phyloP scores from a whole-genome alignment of 2,113 vertebrate genomes.

The Mormoops blainvillei region DNA sequence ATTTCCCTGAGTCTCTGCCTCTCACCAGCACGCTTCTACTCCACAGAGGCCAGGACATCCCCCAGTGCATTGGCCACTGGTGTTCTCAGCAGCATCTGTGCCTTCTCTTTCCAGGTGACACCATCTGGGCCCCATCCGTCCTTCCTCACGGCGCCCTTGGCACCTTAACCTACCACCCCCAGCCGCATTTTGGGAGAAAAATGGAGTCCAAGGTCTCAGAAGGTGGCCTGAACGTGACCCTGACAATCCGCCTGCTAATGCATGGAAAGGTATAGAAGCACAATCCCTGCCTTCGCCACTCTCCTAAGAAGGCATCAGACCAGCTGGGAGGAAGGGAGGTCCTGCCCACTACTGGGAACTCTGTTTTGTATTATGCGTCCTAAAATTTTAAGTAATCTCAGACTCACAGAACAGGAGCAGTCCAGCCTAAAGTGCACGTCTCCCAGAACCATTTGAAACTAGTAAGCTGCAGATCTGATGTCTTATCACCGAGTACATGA shows the following conservation, averaged over 20 bases:
- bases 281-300: neutral
- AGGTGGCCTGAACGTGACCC: slow-evolving; percentile 96
- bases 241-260: slow-evolving; percentile 98
- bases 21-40: neutral
- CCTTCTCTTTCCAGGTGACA: slow-evolving; percentile 80
- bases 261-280: slow-evolving; percentile 90
- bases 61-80: fast-evolving
- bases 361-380: fast-evolving
- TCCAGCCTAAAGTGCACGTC: fast-evolving
- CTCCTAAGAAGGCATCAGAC: neutral
- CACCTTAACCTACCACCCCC: slow-evolving; percentile 58
- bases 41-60: neutral
- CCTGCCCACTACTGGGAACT: fast-evolving
- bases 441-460: neutral
- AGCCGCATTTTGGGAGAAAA: slow-evolving; percentile 75
- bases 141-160: slow-evolving; percentile 76
- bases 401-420: neutral
- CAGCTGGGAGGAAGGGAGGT: neutral
- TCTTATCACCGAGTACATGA: fast-evolving
- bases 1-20: neutral
- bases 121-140: slow-evolving; percentile 81
- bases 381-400: neutral
- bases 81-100: neutral
- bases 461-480: fast-evolving
- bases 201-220: slow-evolving; percentile 98